Conservation (phyloP, 2,888 invertebrate genomes). For the Drosophila prostipennis region DNA sequence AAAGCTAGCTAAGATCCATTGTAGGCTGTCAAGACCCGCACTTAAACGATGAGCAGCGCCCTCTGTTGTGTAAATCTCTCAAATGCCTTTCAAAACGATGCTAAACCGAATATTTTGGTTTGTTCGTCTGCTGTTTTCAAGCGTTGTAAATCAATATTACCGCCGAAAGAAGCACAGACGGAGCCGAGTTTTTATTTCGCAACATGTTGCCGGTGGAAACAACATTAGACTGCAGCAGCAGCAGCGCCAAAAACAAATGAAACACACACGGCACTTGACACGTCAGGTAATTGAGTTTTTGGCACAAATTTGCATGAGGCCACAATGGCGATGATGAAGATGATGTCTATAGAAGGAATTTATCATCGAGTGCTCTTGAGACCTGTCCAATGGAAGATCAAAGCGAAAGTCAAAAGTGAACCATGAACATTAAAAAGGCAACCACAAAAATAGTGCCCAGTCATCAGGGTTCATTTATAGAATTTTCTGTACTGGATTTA, state of each 20-base stretch:
- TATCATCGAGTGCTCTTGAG: slow-evolving; percentile 40
- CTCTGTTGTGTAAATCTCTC: slow-evolving; percentile 21
- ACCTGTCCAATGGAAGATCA: slow-evolving; percentile 40
- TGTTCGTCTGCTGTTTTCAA: slow-evolving; percentile 29
- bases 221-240: slow-evolving; percentile 33
- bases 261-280: slow-evolving; percentile 46
- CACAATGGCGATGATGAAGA: slow-evolving; percentile 35
- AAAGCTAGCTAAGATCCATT: neutral
- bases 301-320: slow-evolving; percentile 49
- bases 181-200: slow-evolving; percentile 33
- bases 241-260: slow-evolving; percentile 28
- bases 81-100: slow-evolving; percentile 38
- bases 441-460: neutral
- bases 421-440: slow-evolving; percentile 24
- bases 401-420: slow-evolving; percentile 46
- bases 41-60: slow-evolving; percentile 28
- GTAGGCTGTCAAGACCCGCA: slow-evolving; percentile 10
- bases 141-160: slow-evolving; percentile 43
- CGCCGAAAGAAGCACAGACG: slow-evolving; percentile 15
- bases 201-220: slow-evolving; percentile 32
- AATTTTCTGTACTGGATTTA: neutral
- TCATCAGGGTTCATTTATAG: slow-evolving; percentile 14
- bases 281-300: slow-evolving; percentile 48
- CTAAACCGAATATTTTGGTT: slow-evolving; percentile 21
- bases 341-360: slow-evolving; percentile 38